phyloP scores from a whole-genome alignment of 2,797 vertebrate species.

The Gephyroberyx darwinii region DNA sequence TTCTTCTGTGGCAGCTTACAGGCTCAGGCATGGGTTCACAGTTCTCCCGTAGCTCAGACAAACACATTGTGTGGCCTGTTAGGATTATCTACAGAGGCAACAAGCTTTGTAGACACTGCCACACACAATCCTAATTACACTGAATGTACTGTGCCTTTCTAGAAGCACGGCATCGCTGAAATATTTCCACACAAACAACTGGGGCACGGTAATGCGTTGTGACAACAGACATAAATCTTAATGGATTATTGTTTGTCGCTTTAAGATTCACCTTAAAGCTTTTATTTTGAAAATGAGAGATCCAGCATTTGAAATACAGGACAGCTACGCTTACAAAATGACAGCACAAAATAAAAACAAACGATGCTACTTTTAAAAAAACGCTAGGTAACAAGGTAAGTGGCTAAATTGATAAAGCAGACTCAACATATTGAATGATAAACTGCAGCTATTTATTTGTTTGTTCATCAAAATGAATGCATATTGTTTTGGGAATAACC shows the following conservation, averaged over 20 bases:
- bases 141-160: slow-evolving; percentile 40
- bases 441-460: too few species aligned
- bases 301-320: not conserved
- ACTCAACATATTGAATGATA: too few species aligned
- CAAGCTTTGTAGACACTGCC: slow-evolving; percentile 60
- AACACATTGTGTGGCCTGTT: slow-evolving; percentile 68
- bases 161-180: slow-evolving; percentile 30
- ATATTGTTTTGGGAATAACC: too few species aligned
- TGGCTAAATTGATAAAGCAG: too few species aligned
- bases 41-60: slow-evolving; percentile 67
- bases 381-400: too few species aligned
- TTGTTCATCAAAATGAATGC: too few species aligned
- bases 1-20: slow-evolving; percentile 65
- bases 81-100: slow-evolving; percentile 70
- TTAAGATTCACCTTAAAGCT: not conserved
- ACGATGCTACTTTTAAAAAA: too few species aligned
- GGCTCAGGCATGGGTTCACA: slow-evolving; percentile 69
- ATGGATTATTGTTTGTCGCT: not conserved
- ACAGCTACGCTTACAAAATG: too few species aligned
- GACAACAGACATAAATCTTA: slow-evolving; percentile 33
- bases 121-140: slow-evolving; percentile 70
- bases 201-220: slow-evolving; percentile 21
- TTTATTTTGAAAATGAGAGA: not conserved
- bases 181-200: slow-evolving; percentile 30
- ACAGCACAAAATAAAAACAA: too few species aligned